Evolutionary conservation across 2,797 vertebrate genomes (phyloP).

Genomic region (Falco novaeseelandiae): DNA sequence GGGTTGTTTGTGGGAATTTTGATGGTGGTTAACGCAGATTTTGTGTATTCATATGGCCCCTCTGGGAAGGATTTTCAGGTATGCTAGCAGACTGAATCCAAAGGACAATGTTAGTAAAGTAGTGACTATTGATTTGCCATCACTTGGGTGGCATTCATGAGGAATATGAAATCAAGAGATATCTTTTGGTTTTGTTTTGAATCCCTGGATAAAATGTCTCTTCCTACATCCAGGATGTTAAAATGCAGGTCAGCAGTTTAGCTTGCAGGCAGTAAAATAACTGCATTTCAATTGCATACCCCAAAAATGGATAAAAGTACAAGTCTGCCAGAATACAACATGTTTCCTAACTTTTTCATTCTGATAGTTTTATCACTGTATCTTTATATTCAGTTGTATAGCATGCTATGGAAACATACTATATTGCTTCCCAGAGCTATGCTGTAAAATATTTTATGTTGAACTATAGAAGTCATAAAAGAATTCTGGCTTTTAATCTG

Average conservation of each 20-base stretch:
- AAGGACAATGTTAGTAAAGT: not conserved
- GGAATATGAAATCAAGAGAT: not conserved
- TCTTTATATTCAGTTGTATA: not conserved
- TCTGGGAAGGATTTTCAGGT: slow-evolving; percentile 14
- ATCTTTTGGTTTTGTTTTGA: not conserved
- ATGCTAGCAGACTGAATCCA: not conserved
- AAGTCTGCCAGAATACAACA: not conserved
- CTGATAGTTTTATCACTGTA: not conserved
- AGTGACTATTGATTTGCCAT: not conserved
- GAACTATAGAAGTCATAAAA: not conserved
- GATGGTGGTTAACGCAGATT: not conserved
- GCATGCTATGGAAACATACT: not conserved
- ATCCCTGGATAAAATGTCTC: not conserved
- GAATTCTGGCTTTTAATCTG: slow-evolving; percentile 22
- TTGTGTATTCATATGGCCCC: not conserved
- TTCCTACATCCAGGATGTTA: not conserved
- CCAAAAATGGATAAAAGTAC: too few relatives aligned
- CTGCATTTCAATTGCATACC: not conserved
- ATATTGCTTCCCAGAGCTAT: not conserved
- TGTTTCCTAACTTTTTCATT: slow-evolving; percentile 1
- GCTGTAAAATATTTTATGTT: not conserved
- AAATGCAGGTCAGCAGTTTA: slow-evolving; percentile 34
- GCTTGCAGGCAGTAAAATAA: slow-evolving; percentile 3
- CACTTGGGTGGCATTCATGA: not conserved
- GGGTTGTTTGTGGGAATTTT: not conserved